Evolutionary conservation across 1,140 invertebrate genomes (phyloP).

Genomic region (Procambarus clarkii): DNA sequence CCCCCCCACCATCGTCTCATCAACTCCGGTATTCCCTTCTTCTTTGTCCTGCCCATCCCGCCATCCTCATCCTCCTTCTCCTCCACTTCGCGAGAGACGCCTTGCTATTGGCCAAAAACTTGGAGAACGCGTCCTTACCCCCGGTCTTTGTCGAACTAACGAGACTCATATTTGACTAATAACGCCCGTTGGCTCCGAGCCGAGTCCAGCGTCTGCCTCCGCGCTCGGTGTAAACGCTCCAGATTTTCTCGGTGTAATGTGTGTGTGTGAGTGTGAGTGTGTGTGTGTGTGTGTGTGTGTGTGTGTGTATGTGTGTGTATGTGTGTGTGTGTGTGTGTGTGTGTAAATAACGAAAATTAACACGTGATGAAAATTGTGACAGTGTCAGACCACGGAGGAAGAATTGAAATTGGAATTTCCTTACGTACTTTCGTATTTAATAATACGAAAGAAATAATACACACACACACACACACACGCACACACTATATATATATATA

Average conservation of each 20-base stretch:
- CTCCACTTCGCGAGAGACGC: background rate
- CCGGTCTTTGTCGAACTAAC: background rate
- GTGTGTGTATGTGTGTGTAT: constrained; percentile 16
- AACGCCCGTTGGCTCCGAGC: background rate
- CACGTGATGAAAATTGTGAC: no score
- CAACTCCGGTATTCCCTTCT: no score
- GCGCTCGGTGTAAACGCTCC: background rate
- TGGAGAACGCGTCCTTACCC: background rate
- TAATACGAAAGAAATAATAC: no score
- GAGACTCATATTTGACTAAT: background rate
- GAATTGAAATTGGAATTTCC: no score
- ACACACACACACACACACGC: no score
- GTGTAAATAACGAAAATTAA: background rate
- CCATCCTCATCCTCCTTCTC: background rate
- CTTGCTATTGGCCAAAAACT: background rate
- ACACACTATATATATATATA: no score
- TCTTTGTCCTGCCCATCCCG: no score
- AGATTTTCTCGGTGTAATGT: background rate
- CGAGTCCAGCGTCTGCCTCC: background rate
- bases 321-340: constrained; percentile 1
- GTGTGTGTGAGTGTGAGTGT: background rate
- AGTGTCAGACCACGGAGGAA: no score
- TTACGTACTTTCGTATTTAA: no score
- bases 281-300: constrained; percentile 12
- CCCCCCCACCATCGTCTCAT: background rate